These are phyloP conservation scores for Sphaerodactylus townsendi DNA, from an alignment of 2,113 vertebrate genomes.

Conservation along the genomic window DNA sequence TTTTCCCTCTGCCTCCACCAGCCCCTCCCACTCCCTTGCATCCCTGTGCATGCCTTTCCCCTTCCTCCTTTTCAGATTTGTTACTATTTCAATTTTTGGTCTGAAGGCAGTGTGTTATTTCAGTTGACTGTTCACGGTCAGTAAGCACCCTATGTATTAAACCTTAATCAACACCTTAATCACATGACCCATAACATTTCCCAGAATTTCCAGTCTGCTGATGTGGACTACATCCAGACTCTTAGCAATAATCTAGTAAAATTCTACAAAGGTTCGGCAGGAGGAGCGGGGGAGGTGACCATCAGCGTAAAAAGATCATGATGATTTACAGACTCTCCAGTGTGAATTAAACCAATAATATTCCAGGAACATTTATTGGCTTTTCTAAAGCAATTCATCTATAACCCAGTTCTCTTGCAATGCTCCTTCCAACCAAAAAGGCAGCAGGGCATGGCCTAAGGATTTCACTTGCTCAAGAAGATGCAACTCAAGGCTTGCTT, in stretches of 20 bases:
- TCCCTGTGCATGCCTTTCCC: too few relatives aligned
- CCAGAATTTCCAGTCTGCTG: too few relatives aligned
- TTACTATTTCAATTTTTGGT: too few relatives aligned
- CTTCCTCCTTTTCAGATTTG: too few relatives aligned
- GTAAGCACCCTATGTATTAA: background rate
- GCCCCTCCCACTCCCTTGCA: too few relatives aligned
- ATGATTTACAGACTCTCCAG: background rate
- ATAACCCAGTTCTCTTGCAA: background rate
- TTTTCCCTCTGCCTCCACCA: too few relatives aligned
- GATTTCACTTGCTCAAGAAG: constrained; percentile 25
- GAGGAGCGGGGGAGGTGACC: too few relatives aligned
- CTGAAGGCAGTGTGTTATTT: too few relatives aligned
- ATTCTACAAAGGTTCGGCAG: background rate
- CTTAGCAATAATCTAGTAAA: background rate
- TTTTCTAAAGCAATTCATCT: constrained; percentile 32
- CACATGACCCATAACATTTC: too few relatives aligned
- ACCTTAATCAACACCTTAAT: too few relatives aligned
- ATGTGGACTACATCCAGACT: background rate
- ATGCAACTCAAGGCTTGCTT: constrained; percentile 18
- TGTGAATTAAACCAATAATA: background rate
- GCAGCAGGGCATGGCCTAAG: constrained; percentile 16
- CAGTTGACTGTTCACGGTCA: background rate
- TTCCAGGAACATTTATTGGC: background rate
- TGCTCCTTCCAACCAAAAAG: background rate
- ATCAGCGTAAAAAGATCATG: background rate